Percentiles rank a stretch among this genome's conserved stretches.
These are phyloP conservation scores for Cydia strobilella DNA, from an alignment of 1,140 invertebrate genomes.

Conservation along the genomic window DNA sequence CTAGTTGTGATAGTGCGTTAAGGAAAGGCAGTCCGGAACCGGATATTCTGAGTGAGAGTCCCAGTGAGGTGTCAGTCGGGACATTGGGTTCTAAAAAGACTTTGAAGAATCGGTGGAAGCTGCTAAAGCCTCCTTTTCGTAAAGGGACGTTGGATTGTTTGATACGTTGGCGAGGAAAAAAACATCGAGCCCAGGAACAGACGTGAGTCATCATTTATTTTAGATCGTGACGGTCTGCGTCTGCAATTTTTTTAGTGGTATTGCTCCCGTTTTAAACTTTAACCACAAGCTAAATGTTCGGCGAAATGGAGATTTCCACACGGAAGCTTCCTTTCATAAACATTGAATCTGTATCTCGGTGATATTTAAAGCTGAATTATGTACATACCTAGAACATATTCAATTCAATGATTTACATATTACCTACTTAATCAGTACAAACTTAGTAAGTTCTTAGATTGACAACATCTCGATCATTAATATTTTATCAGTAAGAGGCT, in stretches of 20 bases:
- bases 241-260: background rate
- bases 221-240: background rate
- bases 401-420: too few relatives aligned
- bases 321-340: background rate
- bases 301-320: background rate
- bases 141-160: slow-evolving; percentile 72
- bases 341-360: background rate
- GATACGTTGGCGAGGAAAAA: slow-evolving; percentile 64
- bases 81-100: slow-evolving; percentile 48
- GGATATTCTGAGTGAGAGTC: slow-evolving; percentile 58
- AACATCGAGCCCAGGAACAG: slow-evolving; percentile 4
- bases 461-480: background rate
- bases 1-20: slow-evolving; percentile 56
- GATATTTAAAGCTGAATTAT: background rate
- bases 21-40: slow-evolving; percentile 69
- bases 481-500: background rate
- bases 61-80: slow-evolving; percentile 40
- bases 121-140: slow-evolving; percentile 65
- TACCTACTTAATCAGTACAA: background rate
- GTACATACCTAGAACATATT: background rate
- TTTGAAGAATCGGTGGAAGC: slow-evolving; percentile 60
- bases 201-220: slow-evolving; percentile 36
- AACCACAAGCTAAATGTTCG: background rate
- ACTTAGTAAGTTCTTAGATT: background rate
- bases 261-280: slow-evolving; percentile 1